Evolutionary conservation across 2,113 vertebrate species (phyloP).

Genomic region (Anoura caudifer): DNA sequence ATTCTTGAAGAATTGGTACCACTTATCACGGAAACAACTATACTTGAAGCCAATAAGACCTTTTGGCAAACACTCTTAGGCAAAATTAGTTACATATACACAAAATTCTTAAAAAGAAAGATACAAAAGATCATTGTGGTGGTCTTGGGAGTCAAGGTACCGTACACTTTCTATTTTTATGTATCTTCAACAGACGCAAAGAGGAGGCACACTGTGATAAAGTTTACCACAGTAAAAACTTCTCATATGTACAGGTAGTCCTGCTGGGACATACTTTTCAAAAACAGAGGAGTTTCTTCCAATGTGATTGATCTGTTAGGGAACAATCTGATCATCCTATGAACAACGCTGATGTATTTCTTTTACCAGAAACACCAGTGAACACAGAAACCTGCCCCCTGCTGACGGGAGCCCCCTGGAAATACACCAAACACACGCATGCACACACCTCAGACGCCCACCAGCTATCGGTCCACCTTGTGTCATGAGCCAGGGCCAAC

Average conservation of each 20-base stretch:
- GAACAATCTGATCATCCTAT: neutral
- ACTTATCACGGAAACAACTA: neutral
- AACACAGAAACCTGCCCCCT: neutral
- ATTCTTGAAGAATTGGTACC: neutral
- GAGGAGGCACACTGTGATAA: neutral
- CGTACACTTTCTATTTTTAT: neutral
- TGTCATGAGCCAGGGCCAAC: neutral
- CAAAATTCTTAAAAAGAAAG: neutral
- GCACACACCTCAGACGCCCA: accelerated
- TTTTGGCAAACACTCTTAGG: neutral
- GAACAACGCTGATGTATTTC: neutral
- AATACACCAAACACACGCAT: neutral
- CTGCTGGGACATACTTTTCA: neutral
- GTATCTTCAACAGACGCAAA: neutral
- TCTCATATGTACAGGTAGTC: neutral
- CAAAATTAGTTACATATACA: neutral
- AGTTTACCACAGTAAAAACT: neutral
- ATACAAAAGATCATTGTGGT: neutral
- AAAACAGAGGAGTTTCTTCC: neutral
- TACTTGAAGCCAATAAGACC: neutral
- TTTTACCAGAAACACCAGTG: neutral
- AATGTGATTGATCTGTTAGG: neutral
- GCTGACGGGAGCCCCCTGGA: neutral
- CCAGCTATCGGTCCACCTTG: neutral
- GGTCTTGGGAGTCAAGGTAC: neutral